Percentiles rank a stretch among this genome's conserved stretches.
These are phyloP conservation scores for Dendrolimus kikuchii DNA, from an alignment of 1,140 invertebrate species.

Conservation along the genomic window DNA sequence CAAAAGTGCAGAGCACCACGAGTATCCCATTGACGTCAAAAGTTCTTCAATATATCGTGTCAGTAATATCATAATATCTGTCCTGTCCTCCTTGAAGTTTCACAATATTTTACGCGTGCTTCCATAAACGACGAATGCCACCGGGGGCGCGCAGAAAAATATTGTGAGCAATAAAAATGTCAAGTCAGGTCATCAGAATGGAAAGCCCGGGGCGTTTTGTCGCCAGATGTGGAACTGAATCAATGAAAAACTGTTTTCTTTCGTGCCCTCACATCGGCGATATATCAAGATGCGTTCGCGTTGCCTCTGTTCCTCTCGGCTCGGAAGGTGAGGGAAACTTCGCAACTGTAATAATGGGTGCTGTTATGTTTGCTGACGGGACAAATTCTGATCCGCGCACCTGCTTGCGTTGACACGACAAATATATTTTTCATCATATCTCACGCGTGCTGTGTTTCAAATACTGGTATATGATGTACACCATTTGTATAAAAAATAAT, in stretches of 20 bases:
- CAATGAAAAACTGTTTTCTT: constrained; percentile 69
- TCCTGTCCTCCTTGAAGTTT: constrained; percentile 46
- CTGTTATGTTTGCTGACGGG: constrained; percentile 47
- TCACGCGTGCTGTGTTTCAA: too few species aligned
- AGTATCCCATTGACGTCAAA: constrained; percentile 22
- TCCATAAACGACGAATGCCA: constrained; percentile 56
- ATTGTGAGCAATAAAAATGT: constrained; percentile 69
- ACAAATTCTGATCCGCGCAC: constrained; percentile 50
- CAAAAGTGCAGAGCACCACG: constrained; percentile 13
- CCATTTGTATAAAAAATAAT: too few species aligned
- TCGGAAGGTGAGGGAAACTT: constrained; percentile 26
- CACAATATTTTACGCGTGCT: constrained; percentile 58
- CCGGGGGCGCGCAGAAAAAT: constrained; percentile 54
- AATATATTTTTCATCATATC: constrained; percentile 28
- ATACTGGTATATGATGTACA: too few species aligned
- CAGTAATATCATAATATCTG: constrained; percentile 46
- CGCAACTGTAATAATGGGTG: constrained; percentile 44
- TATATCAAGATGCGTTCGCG: constrained; percentile 43
- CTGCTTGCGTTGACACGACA: constrained; percentile 38
- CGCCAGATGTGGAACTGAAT: constrained; percentile 66
- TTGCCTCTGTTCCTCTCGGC: not conserved
- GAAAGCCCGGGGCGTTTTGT: constrained; percentile 63
- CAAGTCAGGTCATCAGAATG: constrained; percentile 71
- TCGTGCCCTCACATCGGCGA: constrained; percentile 51
- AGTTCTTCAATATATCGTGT: constrained; percentile 37